Conservation (phyloP, 2,113 vertebrate species). For the Petrocephalus microphthalmus region DNA sequence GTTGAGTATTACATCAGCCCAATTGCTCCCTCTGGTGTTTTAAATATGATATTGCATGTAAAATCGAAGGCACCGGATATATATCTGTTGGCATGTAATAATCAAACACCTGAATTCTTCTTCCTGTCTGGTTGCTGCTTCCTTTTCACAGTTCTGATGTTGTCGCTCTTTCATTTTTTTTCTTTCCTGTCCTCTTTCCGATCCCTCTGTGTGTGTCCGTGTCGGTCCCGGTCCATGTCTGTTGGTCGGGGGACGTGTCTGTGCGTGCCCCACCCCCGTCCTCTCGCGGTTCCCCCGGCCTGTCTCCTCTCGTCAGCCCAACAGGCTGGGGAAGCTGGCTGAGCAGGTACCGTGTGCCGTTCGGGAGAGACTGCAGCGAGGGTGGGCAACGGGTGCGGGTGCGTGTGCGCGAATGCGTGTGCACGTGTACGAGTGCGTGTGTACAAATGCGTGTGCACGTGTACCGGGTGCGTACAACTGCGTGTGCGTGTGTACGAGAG, state of each 20-base stretch:
- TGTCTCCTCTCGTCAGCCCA: conserved; percentile 83
- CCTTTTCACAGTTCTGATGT: conserved; percentile 5
- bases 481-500: neutral
- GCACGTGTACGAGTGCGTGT: neutral
- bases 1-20: neutral
- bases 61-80: neutral
- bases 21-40: neutral
- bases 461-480: too few relatives aligned
- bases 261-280: conserved; percentile 40
- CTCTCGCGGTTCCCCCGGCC: conserved; percentile 60
- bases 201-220: conserved; percentile 12
- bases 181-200: conserved; percentile 5
- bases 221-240: conserved; percentile 26
- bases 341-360: conserved; percentile 84
- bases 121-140: neutral
- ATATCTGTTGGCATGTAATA: neutral
- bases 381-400: neutral
- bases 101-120: neutral
- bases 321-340: conserved; percentile 95
- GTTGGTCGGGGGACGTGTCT: conserved; percentile 31
- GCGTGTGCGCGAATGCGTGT: neutral
- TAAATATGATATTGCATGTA: neutral
- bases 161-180: conserved; percentile 18
- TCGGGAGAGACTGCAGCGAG: conserved; percentile 31
- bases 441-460: neutral